Evolutionary conservation across 2,888 invertebrate genomes (phyloP).

Genomic region (Brachynemurus nebulosus): DNA sequence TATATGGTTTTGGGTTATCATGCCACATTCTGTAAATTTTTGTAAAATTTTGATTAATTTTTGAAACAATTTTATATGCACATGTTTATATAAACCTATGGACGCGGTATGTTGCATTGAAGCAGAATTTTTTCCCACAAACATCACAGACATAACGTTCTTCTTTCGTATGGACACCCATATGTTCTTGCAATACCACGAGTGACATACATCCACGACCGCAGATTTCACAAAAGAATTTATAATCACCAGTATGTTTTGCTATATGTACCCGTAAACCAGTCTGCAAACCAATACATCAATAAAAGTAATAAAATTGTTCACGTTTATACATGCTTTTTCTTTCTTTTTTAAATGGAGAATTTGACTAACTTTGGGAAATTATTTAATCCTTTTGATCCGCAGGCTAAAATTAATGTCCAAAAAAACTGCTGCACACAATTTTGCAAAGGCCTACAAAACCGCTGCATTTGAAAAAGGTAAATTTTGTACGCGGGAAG

Average conservation of each 20-base stretch:
- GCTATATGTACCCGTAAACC: slow-evolving; percentile 17
- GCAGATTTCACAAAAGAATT: slow-evolving; percentile 17
- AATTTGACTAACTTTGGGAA: no score
- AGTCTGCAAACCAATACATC: no score
- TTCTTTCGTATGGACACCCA: slow-evolving; percentile 18
- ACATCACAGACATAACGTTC: slow-evolving; percentile 18
- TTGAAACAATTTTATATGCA: not conserved
- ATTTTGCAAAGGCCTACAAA: no score
- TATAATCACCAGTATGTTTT: slow-evolving; percentile 18
- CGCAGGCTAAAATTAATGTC: no score
- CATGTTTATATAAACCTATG: slow-evolving; percentile 12
- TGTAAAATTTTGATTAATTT: not conserved
- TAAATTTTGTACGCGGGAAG: no score
- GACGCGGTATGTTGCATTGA: slow-evolving; percentile 18
- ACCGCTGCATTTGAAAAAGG: no score
- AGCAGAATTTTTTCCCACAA: slow-evolving; percentile 19
- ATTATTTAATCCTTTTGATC: no score
- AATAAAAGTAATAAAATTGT: slow-evolving; percentile 14
- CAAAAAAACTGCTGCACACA: no score
- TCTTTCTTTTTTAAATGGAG: no score
- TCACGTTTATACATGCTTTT: slow-evolving; percentile 9
- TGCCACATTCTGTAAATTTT: slow-evolving; percentile 15
- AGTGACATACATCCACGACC: slow-evolving; percentile 17
- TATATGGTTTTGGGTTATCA: slow-evolving; percentile 19
- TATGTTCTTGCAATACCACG: slow-evolving; percentile 17